Evolutionary conservation across 2,113 vertebrate genomes (phyloP).

Genomic region (Eulemur rufifrons): DNA sequence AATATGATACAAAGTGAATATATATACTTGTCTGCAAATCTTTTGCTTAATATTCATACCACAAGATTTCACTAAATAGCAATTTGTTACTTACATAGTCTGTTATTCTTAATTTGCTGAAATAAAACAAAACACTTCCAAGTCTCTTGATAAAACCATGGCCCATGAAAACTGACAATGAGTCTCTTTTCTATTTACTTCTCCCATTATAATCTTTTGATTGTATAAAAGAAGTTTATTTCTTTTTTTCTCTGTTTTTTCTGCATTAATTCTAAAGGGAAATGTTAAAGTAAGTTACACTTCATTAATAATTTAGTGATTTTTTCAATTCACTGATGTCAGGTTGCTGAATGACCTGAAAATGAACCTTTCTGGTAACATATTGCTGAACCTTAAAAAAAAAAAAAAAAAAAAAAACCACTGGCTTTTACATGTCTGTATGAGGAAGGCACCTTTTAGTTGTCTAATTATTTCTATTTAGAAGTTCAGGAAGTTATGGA

Average conservation of each 20-base stretch:
- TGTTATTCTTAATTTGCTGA: conserved; percentile 59
- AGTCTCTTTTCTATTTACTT: conserved; percentile 58
- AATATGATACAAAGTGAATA: neutral
- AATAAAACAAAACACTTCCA: conserved; percentile 56
- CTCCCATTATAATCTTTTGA: conserved; percentile 43
- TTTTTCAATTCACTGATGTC: conserved; percentile 19
- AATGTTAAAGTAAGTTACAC: conserved; percentile 47
- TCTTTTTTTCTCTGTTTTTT: neutral
- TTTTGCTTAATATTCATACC: conserved; percentile 69
- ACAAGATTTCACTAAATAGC: conserved; percentile 47
- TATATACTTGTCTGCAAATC: conserved; percentile 43
- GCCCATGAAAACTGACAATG: conserved; percentile 13
- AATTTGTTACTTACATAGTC: conserved; percentile 67
- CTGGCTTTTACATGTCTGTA: neutral
- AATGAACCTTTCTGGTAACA: conserved; percentile 30
- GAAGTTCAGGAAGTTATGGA: conserved; percentile 37
- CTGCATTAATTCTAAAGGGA: conserved; percentile 49
- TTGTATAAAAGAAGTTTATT: neutral
- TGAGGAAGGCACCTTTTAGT: neutral
- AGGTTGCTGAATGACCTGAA: conserved; percentile 37
- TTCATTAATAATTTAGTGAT: conserved; percentile 67
- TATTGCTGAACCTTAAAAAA: conserved; percentile 12
- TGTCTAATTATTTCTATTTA: conserved; percentile 37
- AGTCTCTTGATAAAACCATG: conserved; percentile 67
- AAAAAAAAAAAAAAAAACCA: neutral